Conservation (phyloP, 2,797 vertebrate genomes). For the Eleutherodactylus coqui region DNA sequence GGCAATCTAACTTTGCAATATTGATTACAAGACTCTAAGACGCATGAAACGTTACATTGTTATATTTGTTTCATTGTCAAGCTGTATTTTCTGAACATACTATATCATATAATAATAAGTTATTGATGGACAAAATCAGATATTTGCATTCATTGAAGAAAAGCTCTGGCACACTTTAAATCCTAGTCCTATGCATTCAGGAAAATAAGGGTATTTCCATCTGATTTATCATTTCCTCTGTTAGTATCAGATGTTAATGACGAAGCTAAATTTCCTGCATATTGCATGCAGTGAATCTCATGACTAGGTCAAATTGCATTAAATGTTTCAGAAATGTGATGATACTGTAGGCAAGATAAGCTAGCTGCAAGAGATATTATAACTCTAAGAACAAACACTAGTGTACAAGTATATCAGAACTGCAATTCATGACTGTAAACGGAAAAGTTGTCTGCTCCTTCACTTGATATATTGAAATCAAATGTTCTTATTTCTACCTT, state of each 20-base stretch:
- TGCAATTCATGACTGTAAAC: no score
- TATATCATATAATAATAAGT: not conserved
- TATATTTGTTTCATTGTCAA: not conserved
- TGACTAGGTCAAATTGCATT: constrained; percentile 34
- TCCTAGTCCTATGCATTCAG: no score
- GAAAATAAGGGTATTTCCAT: not conserved
- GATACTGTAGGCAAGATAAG: constrained; percentile 36
- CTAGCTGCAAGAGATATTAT: not conserved
- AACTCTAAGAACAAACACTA: not conserved
- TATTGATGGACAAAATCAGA: not conserved
- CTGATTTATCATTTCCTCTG: constrained; percentile 25
- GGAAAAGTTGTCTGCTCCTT: no score
- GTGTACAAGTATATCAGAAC: not conserved
- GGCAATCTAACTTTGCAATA: not conserved
- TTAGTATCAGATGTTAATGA: constrained; percentile 24
- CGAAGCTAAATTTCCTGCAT: constrained; percentile 15
- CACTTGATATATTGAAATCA: no score
- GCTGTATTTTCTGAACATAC: not conserved
- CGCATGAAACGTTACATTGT: not conserved
- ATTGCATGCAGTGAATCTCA: constrained; percentile 1
- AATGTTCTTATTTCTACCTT: no score
- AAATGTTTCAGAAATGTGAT: no score
- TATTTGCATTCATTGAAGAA: not conserved
- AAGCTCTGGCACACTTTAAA: not conserved
- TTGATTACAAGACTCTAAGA: not conserved